These are phyloP conservation scores for Alouatta palliata DNA, from an alignment of 2,113 vertebrate species.

Conservation along the genomic window DNA sequence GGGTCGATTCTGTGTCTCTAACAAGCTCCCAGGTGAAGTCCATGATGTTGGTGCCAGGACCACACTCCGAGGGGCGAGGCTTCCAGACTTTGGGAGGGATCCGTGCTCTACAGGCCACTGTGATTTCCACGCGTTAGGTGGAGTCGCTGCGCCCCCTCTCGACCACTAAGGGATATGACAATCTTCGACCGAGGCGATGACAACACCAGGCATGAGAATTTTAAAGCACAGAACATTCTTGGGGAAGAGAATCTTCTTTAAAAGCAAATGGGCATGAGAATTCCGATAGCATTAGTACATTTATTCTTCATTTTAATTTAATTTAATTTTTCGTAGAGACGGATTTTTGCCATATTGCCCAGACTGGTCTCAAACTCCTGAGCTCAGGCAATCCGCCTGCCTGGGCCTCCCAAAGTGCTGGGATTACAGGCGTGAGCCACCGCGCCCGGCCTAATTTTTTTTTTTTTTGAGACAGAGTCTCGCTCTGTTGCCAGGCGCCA, in stretches of 20 bases:
- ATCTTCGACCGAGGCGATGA: accelerated
- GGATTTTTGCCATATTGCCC: neutral
- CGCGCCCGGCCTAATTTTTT: no score
- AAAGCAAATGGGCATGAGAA: neutral
- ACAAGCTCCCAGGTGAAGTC: neutral
- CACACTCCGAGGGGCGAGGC: neutral
- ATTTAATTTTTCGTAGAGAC: neutral
- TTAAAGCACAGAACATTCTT: neutral
- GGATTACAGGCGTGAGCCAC: neutral
- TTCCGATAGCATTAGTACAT: neutral
- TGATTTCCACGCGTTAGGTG: neutral
- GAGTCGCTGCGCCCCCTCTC: conserved; percentile 41
- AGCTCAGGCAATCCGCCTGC: neutral
- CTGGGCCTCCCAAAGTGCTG: neutral
- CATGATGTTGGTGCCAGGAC: neutral
- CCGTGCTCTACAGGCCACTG: accelerated
- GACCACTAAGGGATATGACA: neutral
- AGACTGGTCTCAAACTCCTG: neutral
- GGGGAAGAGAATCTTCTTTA: neutral
- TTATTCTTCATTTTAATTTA: neutral
- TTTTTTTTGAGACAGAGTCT: no score
- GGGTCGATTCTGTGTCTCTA: neutral
- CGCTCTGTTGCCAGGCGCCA: no score
- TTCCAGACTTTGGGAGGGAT: neutral
- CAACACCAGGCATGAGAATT: neutral